Conservation (phyloP, 1,140 invertebrate species). For the Magallana angulata region DNA sequence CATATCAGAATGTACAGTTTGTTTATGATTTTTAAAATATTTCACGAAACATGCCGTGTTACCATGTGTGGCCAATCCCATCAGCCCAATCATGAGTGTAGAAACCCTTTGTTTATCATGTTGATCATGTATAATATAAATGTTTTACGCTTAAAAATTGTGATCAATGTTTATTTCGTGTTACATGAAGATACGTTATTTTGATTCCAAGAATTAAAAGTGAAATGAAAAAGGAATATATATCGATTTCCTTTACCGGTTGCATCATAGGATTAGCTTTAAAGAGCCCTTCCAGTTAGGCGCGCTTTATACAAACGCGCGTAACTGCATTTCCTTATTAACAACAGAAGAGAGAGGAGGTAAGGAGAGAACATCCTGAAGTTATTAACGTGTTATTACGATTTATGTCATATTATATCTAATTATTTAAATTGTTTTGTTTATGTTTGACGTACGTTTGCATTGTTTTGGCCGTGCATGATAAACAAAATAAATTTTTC, state of each 20-base stretch:
- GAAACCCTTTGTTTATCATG: not conserved
- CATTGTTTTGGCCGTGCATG: too few relatives aligned
- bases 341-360: not conserved
- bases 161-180: not conserved
- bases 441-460: too few relatives aligned
- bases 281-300: too few relatives aligned
- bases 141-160: not conserved
- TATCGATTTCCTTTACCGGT: not conserved
- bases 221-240: not conserved
- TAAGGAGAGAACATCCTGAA: not conserved
- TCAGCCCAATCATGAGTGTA: not conserved
- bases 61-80: not conserved
- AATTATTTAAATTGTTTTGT: not conserved
- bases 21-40: not conserved
- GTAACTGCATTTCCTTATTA: not conserved
- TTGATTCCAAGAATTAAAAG: not conserved
- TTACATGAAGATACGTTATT: not conserved
- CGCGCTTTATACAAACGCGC: not conserved
- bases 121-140: not conserved
- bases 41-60: not conserved
- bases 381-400: not conserved
- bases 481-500: not conserved
- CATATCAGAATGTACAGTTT: too few relatives aligned
- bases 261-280: constrained; percentile 17
- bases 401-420: not conserved